phyloP scores from a whole-genome alignment of 1,140 invertebrate species.

The Trinorchestia longiramus region DNA sequence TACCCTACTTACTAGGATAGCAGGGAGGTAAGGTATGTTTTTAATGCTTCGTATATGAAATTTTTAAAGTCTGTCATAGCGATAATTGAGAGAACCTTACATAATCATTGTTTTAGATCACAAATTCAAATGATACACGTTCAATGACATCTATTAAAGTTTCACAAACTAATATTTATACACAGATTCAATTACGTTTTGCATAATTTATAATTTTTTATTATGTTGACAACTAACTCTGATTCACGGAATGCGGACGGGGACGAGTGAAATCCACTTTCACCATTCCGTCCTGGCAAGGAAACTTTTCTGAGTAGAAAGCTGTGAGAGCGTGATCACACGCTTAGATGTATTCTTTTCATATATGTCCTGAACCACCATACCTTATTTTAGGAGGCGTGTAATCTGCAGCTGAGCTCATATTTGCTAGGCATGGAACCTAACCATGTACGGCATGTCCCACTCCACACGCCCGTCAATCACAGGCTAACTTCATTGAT shows the following conservation, averaged over 20 bases:
- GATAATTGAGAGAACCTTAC: neutral
- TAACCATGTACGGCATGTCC: neutral
- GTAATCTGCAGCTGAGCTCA: slow-evolving; percentile 3
- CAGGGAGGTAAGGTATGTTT: neutral
- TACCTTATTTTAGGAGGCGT: neutral
- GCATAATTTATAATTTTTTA: neutral
- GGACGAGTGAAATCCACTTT: neutral
- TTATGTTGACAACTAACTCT: neutral
- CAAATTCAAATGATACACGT: neutral
- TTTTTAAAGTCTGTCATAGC: neutral
- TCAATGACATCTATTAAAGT: neutral
- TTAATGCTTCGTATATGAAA: neutral
- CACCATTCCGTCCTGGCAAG: neutral
- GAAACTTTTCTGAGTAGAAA: neutral
- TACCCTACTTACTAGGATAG: neutral
- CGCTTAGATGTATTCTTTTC: neutral
- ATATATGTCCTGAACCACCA: neutral
- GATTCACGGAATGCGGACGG: neutral
- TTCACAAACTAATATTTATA: neutral
- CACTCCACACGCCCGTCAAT: neutral
- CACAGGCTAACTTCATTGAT: neutral
- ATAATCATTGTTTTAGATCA: neutral
- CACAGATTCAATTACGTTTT: neutral
- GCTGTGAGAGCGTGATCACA: neutral
- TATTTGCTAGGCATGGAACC: slow-evolving; percentile 7